Percentiles rank a stretch among this genome's conserved stretches.
phyloP scores from a whole-genome alignment of 2,888 invertebrate genomes.

The Cantharis rustica region DNA sequence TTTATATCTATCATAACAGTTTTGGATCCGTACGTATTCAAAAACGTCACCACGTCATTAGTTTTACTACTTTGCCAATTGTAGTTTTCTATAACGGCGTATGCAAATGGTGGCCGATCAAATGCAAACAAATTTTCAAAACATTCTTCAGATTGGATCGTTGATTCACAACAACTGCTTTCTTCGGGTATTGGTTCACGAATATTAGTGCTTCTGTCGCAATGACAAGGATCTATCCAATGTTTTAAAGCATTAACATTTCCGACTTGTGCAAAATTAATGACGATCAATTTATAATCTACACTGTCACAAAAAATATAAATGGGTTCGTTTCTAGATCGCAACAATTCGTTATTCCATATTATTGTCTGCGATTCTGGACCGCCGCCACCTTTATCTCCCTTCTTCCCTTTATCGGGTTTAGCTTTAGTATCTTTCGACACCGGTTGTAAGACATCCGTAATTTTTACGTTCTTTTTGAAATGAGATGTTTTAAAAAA shows the following conservation, averaged over 20 bases:
- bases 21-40: conserved; percentile 44
- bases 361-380: conserved; percentile 30
- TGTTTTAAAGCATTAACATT: conserved; percentile 27
- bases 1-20: conserved; percentile 41
- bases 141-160: neutral
- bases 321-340: conserved; percentile 46
- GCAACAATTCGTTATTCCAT: conserved; percentile 32
- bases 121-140: neutral
- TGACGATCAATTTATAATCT: conserved; percentile 43
- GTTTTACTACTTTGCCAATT: conserved; percentile 41
- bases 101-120: conserved; percentile 24
- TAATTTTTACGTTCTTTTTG: conserved; percentile 38
- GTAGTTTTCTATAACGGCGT: conserved; percentile 45
- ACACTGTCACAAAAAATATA: conserved; percentile 48
- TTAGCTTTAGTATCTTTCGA: conserved; percentile 14
- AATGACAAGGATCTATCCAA: neutral
- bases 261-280: conserved; percentile 45
- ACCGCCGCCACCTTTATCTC: conserved; percentile 10
- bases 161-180: neutral
- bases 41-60: conserved; percentile 35
- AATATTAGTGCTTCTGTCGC: neutral
- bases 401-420: conserved; percentile 18
- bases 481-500: conserved; percentile 48
- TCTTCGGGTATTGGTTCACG: neutral
- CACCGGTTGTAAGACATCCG: conserved; percentile 33